phyloP scores from a whole-genome alignment of 2,113 vertebrate species.

The Gambusia affinis region DNA sequence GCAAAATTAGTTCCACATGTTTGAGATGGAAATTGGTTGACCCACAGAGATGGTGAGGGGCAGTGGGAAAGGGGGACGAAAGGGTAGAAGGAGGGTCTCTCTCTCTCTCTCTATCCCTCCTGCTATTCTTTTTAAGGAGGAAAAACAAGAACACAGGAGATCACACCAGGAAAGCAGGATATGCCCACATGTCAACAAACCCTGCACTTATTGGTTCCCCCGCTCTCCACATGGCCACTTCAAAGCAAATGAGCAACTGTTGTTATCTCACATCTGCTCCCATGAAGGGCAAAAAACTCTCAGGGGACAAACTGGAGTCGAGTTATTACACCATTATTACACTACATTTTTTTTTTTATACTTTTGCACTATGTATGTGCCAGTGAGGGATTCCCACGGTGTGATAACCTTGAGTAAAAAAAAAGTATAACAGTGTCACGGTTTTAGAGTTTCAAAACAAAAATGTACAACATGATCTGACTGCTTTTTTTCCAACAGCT shows the following conservation, averaged over 20 bases:
- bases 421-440: background rate
- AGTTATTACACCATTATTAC: conserved; percentile 14
- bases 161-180: conserved; percentile 63
- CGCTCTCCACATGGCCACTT: conserved; percentile 46
- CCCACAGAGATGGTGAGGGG: conserved; percentile 73
- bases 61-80: conserved; percentile 49
- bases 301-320: conserved; percentile 8
- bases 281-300: conserved; percentile 23
- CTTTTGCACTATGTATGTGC: background rate
- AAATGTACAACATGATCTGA: background rate
- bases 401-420: background rate
- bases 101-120: background rate
- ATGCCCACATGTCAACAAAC: conserved; percentile 68
- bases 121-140: conserved; percentile 46
- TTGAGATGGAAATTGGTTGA: conserved; percentile 81
- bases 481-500: background rate
- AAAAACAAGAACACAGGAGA: conserved; percentile 68
- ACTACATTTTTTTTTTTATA: background rate
- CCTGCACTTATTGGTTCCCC: conserved; percentile 30
- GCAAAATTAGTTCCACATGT: conserved; percentile 87
- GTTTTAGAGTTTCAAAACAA: background rate
- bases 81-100: conserved; percentile 40
- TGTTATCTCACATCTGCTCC: conserved; percentile 46
- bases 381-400: background rate
- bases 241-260: conserved; percentile 38